These are phyloP conservation scores for Philereme vetulata DNA, from an alignment of 2,888 invertebrate genomes.

Conservation along the genomic window DNA sequence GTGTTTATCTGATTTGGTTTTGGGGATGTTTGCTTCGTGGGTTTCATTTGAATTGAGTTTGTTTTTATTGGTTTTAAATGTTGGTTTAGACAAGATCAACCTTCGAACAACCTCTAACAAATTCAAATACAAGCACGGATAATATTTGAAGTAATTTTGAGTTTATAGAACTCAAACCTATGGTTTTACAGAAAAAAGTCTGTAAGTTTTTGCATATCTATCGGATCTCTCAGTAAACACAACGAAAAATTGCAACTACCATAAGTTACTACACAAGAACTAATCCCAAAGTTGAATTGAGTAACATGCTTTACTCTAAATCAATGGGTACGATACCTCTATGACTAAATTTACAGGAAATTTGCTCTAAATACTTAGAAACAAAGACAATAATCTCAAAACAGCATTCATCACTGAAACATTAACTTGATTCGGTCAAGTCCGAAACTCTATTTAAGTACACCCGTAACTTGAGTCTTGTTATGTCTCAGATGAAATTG, in stretches of 20 bases:
- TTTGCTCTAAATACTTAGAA: background rate
- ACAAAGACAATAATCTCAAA: slow-evolving; percentile 7
- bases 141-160: too few relatives aligned
- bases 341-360: background rate
- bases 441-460: slow-evolving; percentile 49
- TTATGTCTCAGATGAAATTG: slow-evolving; percentile 24
- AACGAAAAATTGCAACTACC: too few relatives aligned
- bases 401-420: slow-evolving; percentile 9
- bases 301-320: too few relatives aligned
- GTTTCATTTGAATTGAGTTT: slow-evolving; percentile 24
- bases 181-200: too few relatives aligned
- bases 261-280: too few relatives aligned
- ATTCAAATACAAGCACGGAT: background rate
- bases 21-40: slow-evolving; percentile 22
- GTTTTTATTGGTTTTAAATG: slow-evolving; percentile 21
- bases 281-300: too few relatives aligned
- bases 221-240: too few relatives aligned
- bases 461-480: slow-evolving; percentile 41
- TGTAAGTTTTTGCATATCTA: too few relatives aligned
- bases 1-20: slow-evolving; percentile 32
- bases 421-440: slow-evolving; percentile 46
- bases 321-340: too few relatives aligned
- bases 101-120: background rate
- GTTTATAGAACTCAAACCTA: too few relatives aligned
- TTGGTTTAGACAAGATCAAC: background rate